Evolutionary conservation across 2,113 vertebrate genomes (phyloP).

Genomic region (Erpornis zantholeuca): DNA sequence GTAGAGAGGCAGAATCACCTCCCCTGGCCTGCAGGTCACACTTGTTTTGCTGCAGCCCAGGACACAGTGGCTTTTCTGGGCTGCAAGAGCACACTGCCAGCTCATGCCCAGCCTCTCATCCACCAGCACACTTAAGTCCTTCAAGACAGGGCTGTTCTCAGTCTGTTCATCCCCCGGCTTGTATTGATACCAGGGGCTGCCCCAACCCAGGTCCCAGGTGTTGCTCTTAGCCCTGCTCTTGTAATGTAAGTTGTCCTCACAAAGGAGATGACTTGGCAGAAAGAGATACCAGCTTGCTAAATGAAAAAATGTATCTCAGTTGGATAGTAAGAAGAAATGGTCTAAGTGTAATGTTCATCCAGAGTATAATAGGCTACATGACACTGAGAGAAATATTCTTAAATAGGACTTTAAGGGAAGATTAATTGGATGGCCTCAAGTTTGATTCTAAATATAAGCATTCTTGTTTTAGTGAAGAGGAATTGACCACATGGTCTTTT

Average conservation of each 20-base stretch:
- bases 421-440: not conserved
- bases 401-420: not conserved
- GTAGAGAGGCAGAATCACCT: not conserved
- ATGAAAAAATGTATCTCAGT: not conserved
- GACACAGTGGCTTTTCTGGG: not conserved
- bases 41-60: not conserved
- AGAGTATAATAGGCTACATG: not conserved
- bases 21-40: not conserved
- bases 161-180: accelerated
- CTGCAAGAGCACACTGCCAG: not conserved
- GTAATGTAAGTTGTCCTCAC: not conserved
- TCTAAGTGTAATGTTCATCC: not conserved
- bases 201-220: accelerated
- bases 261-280: not conserved
- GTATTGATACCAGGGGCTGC: no score
- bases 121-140: not conserved
- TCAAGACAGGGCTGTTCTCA: not conserved
- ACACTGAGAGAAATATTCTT: not conserved
- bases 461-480: not conserved
- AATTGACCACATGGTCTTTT: not conserved
- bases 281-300: not conserved
- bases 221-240: not conserved
- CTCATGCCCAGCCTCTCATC: not conserved
- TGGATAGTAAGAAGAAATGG: not conserved
- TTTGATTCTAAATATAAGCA: not conserved